Evolutionary conservation across 1,140 invertebrate genomes (phyloP).

Genomic region (Papilio dardanus): DNA sequence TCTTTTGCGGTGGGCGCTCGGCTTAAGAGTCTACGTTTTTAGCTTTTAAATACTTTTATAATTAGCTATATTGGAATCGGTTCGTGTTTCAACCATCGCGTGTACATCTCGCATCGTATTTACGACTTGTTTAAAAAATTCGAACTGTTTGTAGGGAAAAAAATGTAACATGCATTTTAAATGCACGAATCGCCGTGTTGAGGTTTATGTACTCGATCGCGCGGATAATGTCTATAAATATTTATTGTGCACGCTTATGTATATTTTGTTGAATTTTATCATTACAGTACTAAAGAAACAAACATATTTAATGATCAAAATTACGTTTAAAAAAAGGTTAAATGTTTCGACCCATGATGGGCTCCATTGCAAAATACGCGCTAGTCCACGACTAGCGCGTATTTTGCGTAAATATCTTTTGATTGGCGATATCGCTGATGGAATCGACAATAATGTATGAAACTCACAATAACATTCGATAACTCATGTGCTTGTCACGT

Average conservation of each 20-base stretch:
- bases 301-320: too few relatives aligned
- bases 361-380: too few relatives aligned
- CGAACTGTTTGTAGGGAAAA: background rate
- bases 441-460: too few relatives aligned
- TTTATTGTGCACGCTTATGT: slow-evolving; percentile 26
- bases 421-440: too few relatives aligned
- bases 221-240: slow-evolving; percentile 26
- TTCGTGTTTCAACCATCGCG: slow-evolving; percentile 46
- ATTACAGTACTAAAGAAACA: background rate
- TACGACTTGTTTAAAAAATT: slow-evolving; percentile 30
- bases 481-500: too few relatives aligned
- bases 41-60: slow-evolving; percentile 55
- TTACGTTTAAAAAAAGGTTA: too few relatives aligned
- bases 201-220: slow-evolving; percentile 17
- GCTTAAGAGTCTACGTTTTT: too few relatives aligned
- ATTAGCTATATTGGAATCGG: slow-evolving; percentile 57
- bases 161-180: slow-evolving; percentile 28
- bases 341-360: too few relatives aligned
- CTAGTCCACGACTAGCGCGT: too few relatives aligned
- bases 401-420: too few relatives aligned
- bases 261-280: background rate
- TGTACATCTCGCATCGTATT: slow-evolving; percentile 34
- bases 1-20: too few relatives aligned
- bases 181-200: slow-evolving; percentile 26
- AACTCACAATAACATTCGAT: too few relatives aligned